Evolutionary conservation across 2,888 invertebrate genomes (phyloP), one percentile per base, ranked within the genome.

Genomic region (Lepidocyrtinus sp.): DNA sequence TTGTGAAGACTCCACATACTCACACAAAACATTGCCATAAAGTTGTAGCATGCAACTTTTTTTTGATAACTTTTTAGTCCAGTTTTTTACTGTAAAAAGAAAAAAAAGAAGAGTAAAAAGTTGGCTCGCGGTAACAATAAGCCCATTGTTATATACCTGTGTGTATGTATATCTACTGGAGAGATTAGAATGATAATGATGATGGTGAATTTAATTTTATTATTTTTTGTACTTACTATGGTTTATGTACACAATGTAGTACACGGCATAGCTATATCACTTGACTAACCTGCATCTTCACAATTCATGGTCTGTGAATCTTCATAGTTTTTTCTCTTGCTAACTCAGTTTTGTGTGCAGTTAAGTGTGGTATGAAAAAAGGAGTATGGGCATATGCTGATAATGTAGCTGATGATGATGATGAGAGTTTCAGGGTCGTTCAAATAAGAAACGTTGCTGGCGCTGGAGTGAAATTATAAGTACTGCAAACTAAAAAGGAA

Each of bases 271-370:
- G 2, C 70, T 22, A 71, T n/a, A n/a, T 50, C 72, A 68, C 78
- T 69, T 69, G 73, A 73, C 73, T 79, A 79, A 69, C 73, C 78
- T 79, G 78, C 68, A 79, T 79, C 63, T 77, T 78, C 19, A 61
- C 61, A 24, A 67, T 79, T 79, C 73, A 79, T 73, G 78, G 78
- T 79, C 72, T 79, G 78, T 79, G 78, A 79, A 79, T 79, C 73
- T 72, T 72, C 50, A 21, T 69, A 36, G 64, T 73, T 77, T 74
- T 73, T 69, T 73, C 21, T 22, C 65, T 19, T 12, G 26, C 12
- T 36, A 36, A 9, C 17, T 9, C 26, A 46, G 24, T 7, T 61
- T 15, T 12, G 64, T 79, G 73, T 61, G 78, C 69, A 69, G 67
- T 67, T 67, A 61, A 75, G 73, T 73, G 69, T 74, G 68, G 70